Percentiles rank a stretch among this genome's conserved stretches.
phyloP scores from a whole-genome alignment of 2,113 vertebrate genomes.

The Glareola pratincola region DNA sequence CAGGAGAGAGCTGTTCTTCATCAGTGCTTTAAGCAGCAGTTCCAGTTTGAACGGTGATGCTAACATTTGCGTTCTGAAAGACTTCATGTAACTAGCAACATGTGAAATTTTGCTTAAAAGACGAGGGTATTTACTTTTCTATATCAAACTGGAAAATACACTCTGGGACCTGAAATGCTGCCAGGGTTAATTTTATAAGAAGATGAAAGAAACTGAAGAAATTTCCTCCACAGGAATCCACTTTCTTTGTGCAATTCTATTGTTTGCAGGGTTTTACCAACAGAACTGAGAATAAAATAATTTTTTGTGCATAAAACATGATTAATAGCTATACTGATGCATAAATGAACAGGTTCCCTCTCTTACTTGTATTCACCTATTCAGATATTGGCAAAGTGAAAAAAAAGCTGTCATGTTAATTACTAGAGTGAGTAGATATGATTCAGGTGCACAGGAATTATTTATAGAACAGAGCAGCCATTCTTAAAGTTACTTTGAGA shows the following conservation, averaged over 20 bases:
- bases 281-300: background rate
- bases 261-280: background rate
- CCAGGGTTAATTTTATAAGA: background rate
- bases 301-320: background rate
- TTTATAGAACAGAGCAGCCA: background rate
- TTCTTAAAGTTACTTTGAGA: background rate
- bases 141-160: background rate
- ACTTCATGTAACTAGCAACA: background rate
- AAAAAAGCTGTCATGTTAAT: background rate
- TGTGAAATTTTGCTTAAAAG: background rate
- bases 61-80: background rate
- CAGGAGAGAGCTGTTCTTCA: background rate
- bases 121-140: background rate
- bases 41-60: background rate
- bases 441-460: background rate
- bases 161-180: background rate
- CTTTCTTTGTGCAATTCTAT: background rate
- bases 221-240: background rate
- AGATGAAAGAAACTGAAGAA: background rate
- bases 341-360: background rate
- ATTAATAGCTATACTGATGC: background rate
- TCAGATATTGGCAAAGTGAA: background rate
- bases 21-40: background rate
- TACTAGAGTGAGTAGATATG: background rate
- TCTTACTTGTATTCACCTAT: background rate